These are phyloP conservation scores for Chironomus tepperi DNA, from an alignment of 1,140 invertebrate species.

Conservation along the genomic window DNA sequence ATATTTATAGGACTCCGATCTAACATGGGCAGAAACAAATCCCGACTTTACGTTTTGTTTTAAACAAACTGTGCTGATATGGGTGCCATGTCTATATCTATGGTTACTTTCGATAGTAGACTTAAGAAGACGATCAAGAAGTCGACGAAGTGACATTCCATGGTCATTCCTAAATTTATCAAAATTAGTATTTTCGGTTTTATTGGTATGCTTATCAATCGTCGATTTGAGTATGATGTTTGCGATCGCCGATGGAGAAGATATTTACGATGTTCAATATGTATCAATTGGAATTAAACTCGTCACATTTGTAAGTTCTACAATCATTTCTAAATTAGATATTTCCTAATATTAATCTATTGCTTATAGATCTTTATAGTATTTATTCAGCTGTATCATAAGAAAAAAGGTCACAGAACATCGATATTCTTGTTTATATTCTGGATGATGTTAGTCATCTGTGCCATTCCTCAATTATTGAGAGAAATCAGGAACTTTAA, in stretches of 20 bases:
- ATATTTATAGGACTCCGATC: neutral
- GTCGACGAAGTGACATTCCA: slow-evolving; percentile 68
- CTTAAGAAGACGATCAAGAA: slow-evolving; percentile 64
- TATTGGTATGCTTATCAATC: slow-evolving; percentile 49
- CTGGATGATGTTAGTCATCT: slow-evolving; percentile 63
- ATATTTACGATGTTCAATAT: neutral
- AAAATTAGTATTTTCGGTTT: slow-evolving; percentile 58
- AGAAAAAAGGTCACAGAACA: slow-evolving; percentile 32
- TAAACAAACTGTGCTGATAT: slow-evolving; percentile 76
- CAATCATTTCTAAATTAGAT: neutral
- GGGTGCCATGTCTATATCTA: slow-evolving; percentile 77
- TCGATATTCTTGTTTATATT: slow-evolving; percentile 78
- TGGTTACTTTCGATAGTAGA: slow-evolving; percentile 71
- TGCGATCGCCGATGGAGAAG: neutral
- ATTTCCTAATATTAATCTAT: neutral
- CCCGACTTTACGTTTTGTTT: slow-evolving; percentile 83
- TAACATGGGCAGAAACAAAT: slow-evolving; percentile 33
- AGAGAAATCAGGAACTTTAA: slow-evolving; percentile 46
- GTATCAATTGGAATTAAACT: slow-evolving; percentile 10
- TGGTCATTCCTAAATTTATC: slow-evolving; percentile 68
- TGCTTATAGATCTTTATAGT: neutral
- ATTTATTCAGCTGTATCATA: neutral
- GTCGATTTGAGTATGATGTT: slow-evolving; percentile 42
- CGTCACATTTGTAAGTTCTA: neutral
- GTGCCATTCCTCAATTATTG: slow-evolving; percentile 59